These are phyloP conservation scores for Bilobella aurantiaca DNA, from an alignment of 1,140 invertebrate genomes.

Conservation along the genomic window DNA sequence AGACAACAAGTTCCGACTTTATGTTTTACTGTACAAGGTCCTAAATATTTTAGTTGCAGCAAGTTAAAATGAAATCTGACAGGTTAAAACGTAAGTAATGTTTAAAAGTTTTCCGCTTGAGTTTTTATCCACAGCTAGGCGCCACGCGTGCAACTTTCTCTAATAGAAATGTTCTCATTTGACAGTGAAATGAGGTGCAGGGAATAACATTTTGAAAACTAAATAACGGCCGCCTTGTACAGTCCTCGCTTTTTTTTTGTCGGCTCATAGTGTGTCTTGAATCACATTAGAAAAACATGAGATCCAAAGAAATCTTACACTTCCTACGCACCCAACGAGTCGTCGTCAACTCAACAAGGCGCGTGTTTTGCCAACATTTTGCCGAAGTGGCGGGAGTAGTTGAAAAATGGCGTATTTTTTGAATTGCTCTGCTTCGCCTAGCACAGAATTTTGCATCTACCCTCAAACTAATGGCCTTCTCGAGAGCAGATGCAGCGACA, in stretches of 20 bases:
- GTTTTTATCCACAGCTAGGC: too few relatives aligned
- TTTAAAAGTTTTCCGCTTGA: too few relatives aligned
- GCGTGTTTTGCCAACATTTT: neutral
- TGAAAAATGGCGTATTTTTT: conserved; percentile 1
- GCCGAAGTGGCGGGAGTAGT: neutral
- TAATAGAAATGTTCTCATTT: neutral
- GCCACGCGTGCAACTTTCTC: neutral
- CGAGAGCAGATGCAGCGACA: neutral
- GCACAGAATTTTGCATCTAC: neutral
- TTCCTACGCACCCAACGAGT: too few relatives aligned
- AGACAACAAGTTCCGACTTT: neutral
- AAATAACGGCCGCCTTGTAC: neutral
- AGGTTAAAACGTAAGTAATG: neutral
- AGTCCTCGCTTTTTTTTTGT: neutral
- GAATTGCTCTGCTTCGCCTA: conserved; percentile 1
- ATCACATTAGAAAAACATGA: conserved; percentile 7
- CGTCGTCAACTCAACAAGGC: too few relatives aligned
- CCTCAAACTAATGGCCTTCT: neutral
- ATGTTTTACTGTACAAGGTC: too few relatives aligned
- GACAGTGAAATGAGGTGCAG: neutral
- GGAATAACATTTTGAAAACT: neutral
- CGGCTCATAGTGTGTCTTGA: neutral
- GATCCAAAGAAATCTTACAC: too few relatives aligned
- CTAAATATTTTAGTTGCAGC: too few relatives aligned
- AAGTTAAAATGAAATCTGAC: neutral